Base-by-base conservation (phyloP, 2,797 vertebrate genomes). In the Urophycis tenuis region DNA sequence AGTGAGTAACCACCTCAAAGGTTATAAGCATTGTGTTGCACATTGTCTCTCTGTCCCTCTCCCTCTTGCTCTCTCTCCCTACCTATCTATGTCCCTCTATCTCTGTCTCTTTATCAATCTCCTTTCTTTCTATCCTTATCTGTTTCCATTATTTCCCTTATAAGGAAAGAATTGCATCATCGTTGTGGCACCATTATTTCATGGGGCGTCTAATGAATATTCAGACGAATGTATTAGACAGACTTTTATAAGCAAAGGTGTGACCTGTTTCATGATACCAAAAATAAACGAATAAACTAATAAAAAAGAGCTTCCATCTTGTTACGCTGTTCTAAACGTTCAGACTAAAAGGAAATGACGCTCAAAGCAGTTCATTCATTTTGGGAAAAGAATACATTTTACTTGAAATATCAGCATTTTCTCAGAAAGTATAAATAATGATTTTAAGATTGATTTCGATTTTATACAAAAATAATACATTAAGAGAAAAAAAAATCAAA, bases 401-500 rank as follows among this genome's bases (percentile, higher is more conserved):
- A 93, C 93, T 94, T 91, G 81, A 90, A 88, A 92, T 92, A 91
- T 88, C 86, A 89, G 89, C 89, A 93, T 94, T 91, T 90, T 90
- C 86, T 93, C 90, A 91, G 89, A 91, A 92, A 92, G 94, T 93
- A 93, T 94, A 94, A 95, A 93, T 92, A 94, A 93, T 93, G 91
- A 95, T 93, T 90, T 92, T 91, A 90, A 87, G 91, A 91, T 89
- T 93, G 91, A 93, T 94, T 94, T 93, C 75, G 87, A 90, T 93
- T 94, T 94, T 94, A 88, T 94, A 93, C 92, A 94, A 94, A 95
- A 95, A 95, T 94, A 95, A 94, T 95, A 95, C 93, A 94, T 90
- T 85, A 88, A 82, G 82, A 89, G 35, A 78, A 83, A 80, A 88
- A 79, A 84, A 84, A 90, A 93, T 93, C 88, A 92, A 70, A 60